These are phyloP conservation scores for Brachyhypopomus gauderio DNA, from an alignment of 2,113 vertebrate species.

Conservation along the genomic window DNA sequence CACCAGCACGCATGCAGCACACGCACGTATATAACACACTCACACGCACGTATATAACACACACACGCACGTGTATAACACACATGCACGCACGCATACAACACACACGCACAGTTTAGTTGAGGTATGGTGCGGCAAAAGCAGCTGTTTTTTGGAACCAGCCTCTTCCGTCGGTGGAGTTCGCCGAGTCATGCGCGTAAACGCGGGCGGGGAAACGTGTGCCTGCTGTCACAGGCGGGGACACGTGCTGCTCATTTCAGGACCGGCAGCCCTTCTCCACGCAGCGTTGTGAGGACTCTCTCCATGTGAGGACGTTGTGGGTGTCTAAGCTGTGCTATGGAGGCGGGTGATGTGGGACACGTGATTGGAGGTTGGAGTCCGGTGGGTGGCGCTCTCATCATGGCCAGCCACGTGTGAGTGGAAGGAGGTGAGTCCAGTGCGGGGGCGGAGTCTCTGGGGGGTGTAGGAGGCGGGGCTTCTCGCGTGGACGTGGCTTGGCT, in stretches of 20 bases:
- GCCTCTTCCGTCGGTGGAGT: constrained; percentile 20
- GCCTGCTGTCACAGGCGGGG: constrained; percentile 40
- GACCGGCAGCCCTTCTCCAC: background rate
- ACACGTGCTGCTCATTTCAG: constrained; percentile 1
- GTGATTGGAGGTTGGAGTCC: constrained; percentile 14
- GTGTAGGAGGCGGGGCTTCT: too few relatives aligned
- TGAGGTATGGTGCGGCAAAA: constrained; percentile 41
- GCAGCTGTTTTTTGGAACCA: constrained; percentile 32
- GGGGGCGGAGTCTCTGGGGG: background rate
- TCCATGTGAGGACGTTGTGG: background rate
- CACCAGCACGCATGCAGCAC: constrained; percentile 25
- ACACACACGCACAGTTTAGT: constrained; percentile 1
- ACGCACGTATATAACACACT: background rate
- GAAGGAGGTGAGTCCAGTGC: constrained; percentile 36
- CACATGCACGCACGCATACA: background rate
- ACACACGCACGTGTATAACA: background rate
- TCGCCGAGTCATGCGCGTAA: background rate
- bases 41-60: background rate
- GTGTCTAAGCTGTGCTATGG: too few relatives aligned
- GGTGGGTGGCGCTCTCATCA: background rate
- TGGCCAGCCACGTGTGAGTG: background rate
- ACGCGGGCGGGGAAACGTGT: too few relatives aligned
- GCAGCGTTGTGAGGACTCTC: background rate
- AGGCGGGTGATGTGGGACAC: too few relatives aligned
- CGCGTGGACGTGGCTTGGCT: background rate